A percentile compares a stretch with the other conserved stretches of the same genome.
Conservation (phyloP, 1,140 invertebrate species). For the Telenomus remus region DNA sequence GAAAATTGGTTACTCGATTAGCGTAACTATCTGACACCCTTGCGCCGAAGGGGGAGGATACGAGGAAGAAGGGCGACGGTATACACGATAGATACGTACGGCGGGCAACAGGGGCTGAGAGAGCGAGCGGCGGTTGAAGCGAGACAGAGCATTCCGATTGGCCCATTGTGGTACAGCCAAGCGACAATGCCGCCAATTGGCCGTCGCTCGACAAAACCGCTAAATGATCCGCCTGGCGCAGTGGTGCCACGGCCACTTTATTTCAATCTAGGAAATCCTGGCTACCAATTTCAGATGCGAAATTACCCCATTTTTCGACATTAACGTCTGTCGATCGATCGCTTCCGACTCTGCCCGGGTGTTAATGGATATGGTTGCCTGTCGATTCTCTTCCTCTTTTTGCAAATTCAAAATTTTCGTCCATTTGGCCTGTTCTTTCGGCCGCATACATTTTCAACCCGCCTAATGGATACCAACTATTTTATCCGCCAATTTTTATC, state of each 20-base stretch:
- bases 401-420: conserved; percentile 39
- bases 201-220: conserved; percentile 77
- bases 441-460: conserved; percentile 38
- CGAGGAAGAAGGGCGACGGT: conserved; percentile 11
- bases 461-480: conserved; percentile 41
- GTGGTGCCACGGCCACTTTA: conserved; percentile 75
- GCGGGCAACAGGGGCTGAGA: conserved; percentile 33
- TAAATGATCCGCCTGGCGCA: conserved; percentile 74
- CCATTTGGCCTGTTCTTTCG: conserved; percentile 31
- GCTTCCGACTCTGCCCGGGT: conserved; percentile 49
- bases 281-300: conserved; percentile 69
- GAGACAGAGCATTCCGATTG: conserved; percentile 74
- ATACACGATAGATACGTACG: conserved; percentile 46
- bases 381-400: conserved; percentile 37
- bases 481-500: conserved; percentile 36
- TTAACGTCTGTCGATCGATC: conserved; percentile 65
- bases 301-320: conserved; percentile 73
- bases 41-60: conserved; percentile 18
- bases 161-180: conserved; percentile 75
- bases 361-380: conserved; percentile 60
- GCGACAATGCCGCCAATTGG: conserved; percentile 76
- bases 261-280: conserved; percentile 75
- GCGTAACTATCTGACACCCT: conserved; percentile 68
- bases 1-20: conserved; percentile 73
- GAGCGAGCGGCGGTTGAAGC: conserved; percentile 38